Conservation (phyloP, 1,140 invertebrate species). For the Diorhabda elongata region DNA sequence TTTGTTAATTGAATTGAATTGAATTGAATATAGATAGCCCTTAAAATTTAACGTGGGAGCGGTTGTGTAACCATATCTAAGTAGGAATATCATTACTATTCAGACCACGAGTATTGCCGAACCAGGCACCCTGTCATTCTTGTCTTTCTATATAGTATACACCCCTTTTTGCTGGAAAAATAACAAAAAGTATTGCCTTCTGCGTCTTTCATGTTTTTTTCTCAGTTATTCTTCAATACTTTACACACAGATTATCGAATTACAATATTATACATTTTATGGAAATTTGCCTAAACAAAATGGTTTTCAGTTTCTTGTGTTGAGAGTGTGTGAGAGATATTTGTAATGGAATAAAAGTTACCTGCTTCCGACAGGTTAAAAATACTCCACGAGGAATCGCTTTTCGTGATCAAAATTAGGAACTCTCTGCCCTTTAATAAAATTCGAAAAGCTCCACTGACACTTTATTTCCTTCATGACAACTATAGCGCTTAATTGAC, state of each 20-base stretch:
- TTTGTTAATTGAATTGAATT: not conserved
- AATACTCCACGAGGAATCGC: too few relatives aligned
- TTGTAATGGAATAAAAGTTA: not conserved
- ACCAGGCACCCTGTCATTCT: conserved; percentile 40
- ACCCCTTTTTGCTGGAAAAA: conserved; percentile 38
- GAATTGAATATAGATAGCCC: not conserved
- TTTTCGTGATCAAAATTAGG: not conserved
- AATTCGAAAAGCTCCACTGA: not conserved
- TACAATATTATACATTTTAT: conserved; percentile 11
- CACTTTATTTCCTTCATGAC: not conserved
- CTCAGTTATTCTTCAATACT: conserved; percentile 11
- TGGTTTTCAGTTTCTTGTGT: conserved; percentile 11
- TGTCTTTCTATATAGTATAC: conserved; percentile 43
- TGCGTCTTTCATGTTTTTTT: conserved; percentile 14
- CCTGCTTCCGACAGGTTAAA: not conserved
- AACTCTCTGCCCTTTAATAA: not conserved
- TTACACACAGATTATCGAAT: conserved; percentile 19
- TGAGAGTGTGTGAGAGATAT: not conserved
- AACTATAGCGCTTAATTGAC: too few relatives aligned
- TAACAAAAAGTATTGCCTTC: conserved; percentile 25
- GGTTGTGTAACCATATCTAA: conserved; percentile 11
- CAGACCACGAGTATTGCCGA: conserved; percentile 37
- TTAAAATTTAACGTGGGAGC: not conserved
- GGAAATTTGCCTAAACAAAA: conserved; percentile 12
- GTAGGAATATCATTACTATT: conserved; percentile 39